Percentiles rank a stretch among this genome's conserved stretches.
Conservation (phyloP, 1,140 invertebrate genomes). For the Heterodera carotae region DNA sequence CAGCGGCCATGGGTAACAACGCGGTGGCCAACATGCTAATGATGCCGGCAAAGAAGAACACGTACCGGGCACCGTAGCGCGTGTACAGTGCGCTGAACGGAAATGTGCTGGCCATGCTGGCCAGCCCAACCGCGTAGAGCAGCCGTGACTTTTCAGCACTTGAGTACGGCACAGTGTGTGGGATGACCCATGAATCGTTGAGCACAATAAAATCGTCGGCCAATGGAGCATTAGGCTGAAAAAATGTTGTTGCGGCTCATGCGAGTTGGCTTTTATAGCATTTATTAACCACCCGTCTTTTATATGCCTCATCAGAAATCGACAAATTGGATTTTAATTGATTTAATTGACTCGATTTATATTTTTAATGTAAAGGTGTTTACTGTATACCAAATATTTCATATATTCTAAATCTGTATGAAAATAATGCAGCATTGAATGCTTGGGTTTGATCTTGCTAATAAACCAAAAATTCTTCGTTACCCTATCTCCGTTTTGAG, state of each 20-base stretch:
- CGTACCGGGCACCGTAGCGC: slow-evolving; percentile 41
- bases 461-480: too few species aligned
- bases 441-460: too few species aligned
- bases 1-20: slow-evolving; percentile 37
- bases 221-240: background rate
- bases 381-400: too few species aligned
- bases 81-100: slow-evolving; percentile 47
- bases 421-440: background rate
- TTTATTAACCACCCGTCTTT: too few species aligned
- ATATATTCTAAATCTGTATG: slow-evolving; percentile 15
- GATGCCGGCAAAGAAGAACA: slow-evolving; percentile 44
- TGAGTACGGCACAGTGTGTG: slow-evolving; percentile 5
- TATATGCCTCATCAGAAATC: too few species aligned
- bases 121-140: slow-evolving; percentile 30
- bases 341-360: too few species aligned
- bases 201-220: slow-evolving; percentile 32
- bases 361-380: too few species aligned
- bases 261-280: too few species aligned
- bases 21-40: slow-evolving; percentile 38
- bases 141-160: slow-evolving; percentile 6
- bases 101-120: slow-evolving; percentile 42
- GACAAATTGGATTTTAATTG: too few species aligned
- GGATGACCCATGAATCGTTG: slow-evolving; percentile 22
- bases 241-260: too few species aligned
- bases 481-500: too few species aligned